phyloP scores from a whole-genome alignment of 1,140 invertebrate species.

The Diprion similis region DNA sequence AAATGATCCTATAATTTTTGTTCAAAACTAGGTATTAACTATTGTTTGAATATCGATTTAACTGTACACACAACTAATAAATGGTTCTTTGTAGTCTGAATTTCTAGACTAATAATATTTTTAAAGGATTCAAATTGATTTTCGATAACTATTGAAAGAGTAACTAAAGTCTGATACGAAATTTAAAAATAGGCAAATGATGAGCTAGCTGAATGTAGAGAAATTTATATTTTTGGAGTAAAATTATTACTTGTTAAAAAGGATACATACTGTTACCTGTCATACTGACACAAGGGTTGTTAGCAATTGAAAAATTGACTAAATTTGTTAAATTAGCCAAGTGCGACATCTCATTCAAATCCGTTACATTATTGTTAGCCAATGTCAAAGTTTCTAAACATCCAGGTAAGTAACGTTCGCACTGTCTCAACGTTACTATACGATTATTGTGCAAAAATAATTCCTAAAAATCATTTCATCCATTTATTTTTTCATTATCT shows the following conservation, averaged over 20 bases:
- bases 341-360: slow-evolving; percentile 88
- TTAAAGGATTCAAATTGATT: too few species aligned
- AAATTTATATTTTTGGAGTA: slow-evolving; percentile 16
- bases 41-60: too few species aligned
- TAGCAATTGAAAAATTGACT: slow-evolving; percentile 81
- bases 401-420: slow-evolving; percentile 81
- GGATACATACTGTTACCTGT: slow-evolving; percentile 75
- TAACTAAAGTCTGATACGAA: slow-evolving; percentile 47
- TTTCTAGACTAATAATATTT: too few species aligned
- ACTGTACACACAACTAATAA: too few species aligned
- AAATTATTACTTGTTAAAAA: slow-evolving; percentile 50
- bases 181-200: slow-evolving; percentile 37
- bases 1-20: too few species aligned
- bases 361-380: slow-evolving; percentile 83
- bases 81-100: too few species aligned
- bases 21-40: too few species aligned
- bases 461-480: slow-evolving; percentile 68
- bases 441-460: slow-evolving; percentile 87
- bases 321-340: slow-evolving; percentile 77
- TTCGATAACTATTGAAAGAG: too few species aligned
- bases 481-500: not conserved
- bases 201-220: not conserved
- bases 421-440: slow-evolving; percentile 79
- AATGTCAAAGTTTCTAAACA: slow-evolving; percentile 79
- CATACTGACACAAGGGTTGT: slow-evolving; percentile 85